Conservation (phyloP, 2,113 vertebrate species). For the Erythrolamprus reginae region DNA sequence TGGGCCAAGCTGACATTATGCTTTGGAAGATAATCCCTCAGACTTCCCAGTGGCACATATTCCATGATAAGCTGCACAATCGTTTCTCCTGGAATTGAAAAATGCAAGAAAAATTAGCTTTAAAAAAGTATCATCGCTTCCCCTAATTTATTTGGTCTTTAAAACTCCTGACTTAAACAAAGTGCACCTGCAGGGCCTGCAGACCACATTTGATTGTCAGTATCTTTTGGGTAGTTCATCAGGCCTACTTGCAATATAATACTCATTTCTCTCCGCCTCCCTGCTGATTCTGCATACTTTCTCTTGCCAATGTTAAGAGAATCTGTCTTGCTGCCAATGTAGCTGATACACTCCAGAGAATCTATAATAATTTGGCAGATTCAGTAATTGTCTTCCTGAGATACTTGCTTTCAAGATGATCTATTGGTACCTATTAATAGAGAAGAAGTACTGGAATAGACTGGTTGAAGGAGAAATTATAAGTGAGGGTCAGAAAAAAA, state of each 20-base stretch:
- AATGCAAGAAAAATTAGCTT: not conserved
- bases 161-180: not conserved
- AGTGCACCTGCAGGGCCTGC: not conserved
- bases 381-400: not conserved
- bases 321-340: not conserved
- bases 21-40: slow-evolving; percentile 82
- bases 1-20: slow-evolving; percentile 69
- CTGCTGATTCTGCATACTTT: not conserved
- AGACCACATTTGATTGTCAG: not conserved
- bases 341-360: not conserved
- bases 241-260: not conserved
- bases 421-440: not conserved
- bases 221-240: not conserved
- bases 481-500: not conserved
- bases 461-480: not conserved
- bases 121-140: not conserved
- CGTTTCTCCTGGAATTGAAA: slow-evolving; percentile 73
- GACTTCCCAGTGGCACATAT: slow-evolving; percentile 88
- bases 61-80: slow-evolving; percentile 93
- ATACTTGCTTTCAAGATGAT: not conserved
- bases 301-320: not conserved
- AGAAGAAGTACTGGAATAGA: not conserved
- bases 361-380: not conserved
- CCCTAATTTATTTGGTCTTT: not conserved
- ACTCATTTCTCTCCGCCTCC: not conserved